Base-by-base conservation (phyloP, 2,888 invertebrate genomes). In the Ypsolopha scabrella region DNA sequence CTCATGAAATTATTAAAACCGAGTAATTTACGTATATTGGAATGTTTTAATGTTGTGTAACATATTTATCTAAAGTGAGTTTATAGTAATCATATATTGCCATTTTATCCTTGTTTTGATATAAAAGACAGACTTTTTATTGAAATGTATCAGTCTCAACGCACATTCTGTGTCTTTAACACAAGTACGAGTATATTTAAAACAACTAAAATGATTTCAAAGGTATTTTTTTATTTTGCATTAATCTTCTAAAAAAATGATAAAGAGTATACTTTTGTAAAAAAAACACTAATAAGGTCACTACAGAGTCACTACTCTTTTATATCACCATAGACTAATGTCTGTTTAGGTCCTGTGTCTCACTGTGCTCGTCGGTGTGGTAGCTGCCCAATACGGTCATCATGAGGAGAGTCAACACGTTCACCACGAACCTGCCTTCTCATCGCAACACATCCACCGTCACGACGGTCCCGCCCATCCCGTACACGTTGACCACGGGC, bases 51-150 rank as follows among this genome's bases (percentile, higher is more conserved):
- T 10, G n/a, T 43, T 10, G 8, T 38, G 37, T 65, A 37, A 9
- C 10, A 34, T 37, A 65, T 65, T 50, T 62, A 54, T 61, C 62
- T 70, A 71, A 59, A 73, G 77, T 69, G 82, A 80, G 80, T 82
- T 75, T 78, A 64, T 69, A 68, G 71, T 82, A 68, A 73, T 80
- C 80, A 81, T 83, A 81, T 68, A 24, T 24, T 24, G 24, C 24
- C 24, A 81, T 68, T 56, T 55, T 61, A 72, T 67, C 57, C 67
- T 73, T 73, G 66, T 70, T 66, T 65, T 62, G 65, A 76, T 85
- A 85, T 85, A 83, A 80, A 85, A 81, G 78, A 65, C 68, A 62
- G 60, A 68, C 58, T 67, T 66, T 65, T 65, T 62, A 59, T 57
- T 54, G 63, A 61, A 62, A 62, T 57, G 64, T 72, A 82, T 82